These are phyloP conservation scores for Mesorhabditis sp. DNA, from an alignment of 2,888 invertebrate genomes.

Conservation along the genomic window DNA sequence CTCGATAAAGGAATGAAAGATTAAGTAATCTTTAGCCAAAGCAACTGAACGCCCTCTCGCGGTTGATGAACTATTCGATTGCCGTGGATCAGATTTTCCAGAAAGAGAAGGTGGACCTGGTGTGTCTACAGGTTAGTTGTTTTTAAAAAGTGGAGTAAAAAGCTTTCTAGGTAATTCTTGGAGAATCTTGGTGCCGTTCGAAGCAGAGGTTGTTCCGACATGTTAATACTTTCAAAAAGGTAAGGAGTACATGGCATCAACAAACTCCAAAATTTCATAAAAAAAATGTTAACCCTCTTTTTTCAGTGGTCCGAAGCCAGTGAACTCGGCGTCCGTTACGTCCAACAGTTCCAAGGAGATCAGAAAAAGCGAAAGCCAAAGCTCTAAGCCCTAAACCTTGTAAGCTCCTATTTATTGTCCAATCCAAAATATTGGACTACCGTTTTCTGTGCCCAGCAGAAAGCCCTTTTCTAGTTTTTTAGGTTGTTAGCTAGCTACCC, in stretches of 20 bases:
- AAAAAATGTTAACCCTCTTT: not conserved
- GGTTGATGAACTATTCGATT: conserved; percentile 39
- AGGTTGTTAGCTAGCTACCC: too few species aligned
- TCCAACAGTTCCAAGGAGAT: conserved; percentile 42
- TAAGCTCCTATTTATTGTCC: too few species aligned
- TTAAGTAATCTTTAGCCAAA: conserved; percentile 29
- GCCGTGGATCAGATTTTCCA: conserved; percentile 44
- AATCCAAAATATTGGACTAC: too few species aligned
- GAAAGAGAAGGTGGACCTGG: conserved; percentile 40
- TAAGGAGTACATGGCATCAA: not conserved
- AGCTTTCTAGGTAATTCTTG: conserved; percentile 18
- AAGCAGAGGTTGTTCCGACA: conserved; percentile 47
- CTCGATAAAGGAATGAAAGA: too few species aligned
- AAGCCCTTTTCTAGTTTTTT: too few species aligned
- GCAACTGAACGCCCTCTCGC: conserved; percentile 41
- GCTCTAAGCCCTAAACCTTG: not conserved
- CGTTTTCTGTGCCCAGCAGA: too few species aligned
- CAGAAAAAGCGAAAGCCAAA: conserved; percentile 13
- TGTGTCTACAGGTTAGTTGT: conserved; percentile 30
- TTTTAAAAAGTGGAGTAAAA: not conserved
- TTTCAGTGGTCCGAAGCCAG: conserved; percentile 46
- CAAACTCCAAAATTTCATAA: not conserved
- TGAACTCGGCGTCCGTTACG: conserved; percentile 41
- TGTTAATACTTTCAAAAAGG: conserved; percentile 38
- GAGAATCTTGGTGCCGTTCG: conserved; percentile 35